phyloP scores from a whole-genome alignment of 2,888 invertebrate species.

The Lycaena phlaeas region DNA sequence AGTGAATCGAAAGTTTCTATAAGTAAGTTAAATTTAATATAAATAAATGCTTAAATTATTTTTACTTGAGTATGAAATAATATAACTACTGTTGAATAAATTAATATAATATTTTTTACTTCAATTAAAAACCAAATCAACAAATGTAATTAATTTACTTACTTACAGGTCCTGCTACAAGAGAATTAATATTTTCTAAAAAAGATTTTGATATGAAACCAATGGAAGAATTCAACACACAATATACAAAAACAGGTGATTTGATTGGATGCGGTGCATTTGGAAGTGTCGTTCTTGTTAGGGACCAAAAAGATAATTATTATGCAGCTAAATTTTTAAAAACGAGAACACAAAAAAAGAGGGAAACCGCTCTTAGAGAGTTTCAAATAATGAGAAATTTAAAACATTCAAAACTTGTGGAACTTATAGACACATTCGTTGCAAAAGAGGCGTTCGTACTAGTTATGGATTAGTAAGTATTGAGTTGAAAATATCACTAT shows the following conservation, averaged over 20 bases:
- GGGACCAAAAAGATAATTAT: conserved; percentile 45
- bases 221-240: conserved; percentile 20
- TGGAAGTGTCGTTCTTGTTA: conserved; percentile 25
- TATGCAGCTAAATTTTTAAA: conserved; percentile 89
- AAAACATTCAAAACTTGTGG: conserved; percentile 87
- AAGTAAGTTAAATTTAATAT: conserved; percentile 16
- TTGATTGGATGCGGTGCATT: conserved; percentile 29
- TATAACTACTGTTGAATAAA: not conserved
- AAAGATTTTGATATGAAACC: conserved; percentile 12
- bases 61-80: not conserved
- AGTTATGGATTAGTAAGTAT: conserved; percentile 92
- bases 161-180: conserved; percentile 14
- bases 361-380: conserved; percentile 85
- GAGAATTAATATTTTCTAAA: conserved; percentile 2
- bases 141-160: not conserved
- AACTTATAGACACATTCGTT: conserved; percentile 40
- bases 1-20: conserved; percentile 21
- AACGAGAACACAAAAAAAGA: conserved; percentile 80
- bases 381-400: conserved; percentile 89
- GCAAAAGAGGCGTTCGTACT: conserved; percentile 77
- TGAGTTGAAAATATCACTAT: too few species aligned
- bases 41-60: too few species aligned
- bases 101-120: not conserved
- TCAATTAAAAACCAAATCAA: not conserved
- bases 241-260: conserved; percentile 20